Evolutionary conservation across 1,140 invertebrate genomes (phyloP).

Genomic region (Elymnias hypermnestra): DNA sequence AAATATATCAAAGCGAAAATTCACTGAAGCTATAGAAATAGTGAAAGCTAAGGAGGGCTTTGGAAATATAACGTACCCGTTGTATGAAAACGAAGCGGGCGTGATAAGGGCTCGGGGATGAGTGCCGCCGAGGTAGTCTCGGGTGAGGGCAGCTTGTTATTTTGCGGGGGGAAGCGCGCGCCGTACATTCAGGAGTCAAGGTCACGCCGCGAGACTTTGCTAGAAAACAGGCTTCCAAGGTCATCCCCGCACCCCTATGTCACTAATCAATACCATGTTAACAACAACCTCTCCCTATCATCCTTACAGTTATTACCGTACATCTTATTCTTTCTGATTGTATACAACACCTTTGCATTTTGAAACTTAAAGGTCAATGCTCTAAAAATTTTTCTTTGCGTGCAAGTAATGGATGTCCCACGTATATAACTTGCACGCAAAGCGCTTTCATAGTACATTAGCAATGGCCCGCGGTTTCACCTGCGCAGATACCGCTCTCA

Average conservation of each 20-base stretch:
- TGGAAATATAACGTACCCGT: background rate
- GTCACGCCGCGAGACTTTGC: background rate
- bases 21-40: background rate
- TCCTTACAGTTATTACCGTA: background rate
- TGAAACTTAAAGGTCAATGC: too few relatives aligned
- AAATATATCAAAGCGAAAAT: too few relatives aligned
- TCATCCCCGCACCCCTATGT: background rate
- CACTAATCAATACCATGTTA: background rate
- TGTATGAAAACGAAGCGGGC: background rate
- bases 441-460: too few relatives aligned
- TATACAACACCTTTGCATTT: background rate
- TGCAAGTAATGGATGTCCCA: too few relatives aligned
- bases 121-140: background rate
- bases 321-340: background rate
- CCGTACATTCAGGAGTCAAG: conserved; percentile 4
- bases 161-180: background rate
- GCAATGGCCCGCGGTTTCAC: too few relatives aligned
- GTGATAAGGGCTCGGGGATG: too few relatives aligned
- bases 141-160: background rate
- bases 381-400: too few relatives aligned
- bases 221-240: background rate
- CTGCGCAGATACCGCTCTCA: too few relatives aligned
- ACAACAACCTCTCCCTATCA: background rate
- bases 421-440: too few relatives aligned
- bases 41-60: background rate